A percentile compares a stretch with the other conserved stretches of the same genome.
phyloP scores from a whole-genome alignment of 2,113 vertebrate species.

The Muntiacus reevesi region DNA sequence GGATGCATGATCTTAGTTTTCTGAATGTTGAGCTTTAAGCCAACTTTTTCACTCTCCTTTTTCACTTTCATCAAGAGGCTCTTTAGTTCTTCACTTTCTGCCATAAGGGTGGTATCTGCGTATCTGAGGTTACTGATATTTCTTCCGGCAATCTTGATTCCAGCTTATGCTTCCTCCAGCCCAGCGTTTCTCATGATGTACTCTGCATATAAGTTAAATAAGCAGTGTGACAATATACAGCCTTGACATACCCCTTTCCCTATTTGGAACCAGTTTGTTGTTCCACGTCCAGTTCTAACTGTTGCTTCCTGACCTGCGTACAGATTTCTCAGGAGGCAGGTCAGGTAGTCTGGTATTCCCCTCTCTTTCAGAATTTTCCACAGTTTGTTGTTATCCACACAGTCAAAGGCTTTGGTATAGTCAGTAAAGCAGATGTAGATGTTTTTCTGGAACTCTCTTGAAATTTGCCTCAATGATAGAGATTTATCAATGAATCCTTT shows the following conservation, averaged over 20 bases:
- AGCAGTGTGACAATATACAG: neutral
- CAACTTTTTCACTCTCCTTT: neutral
- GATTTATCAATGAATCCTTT: neutral
- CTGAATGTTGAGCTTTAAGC: neutral
- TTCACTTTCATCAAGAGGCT: neutral
- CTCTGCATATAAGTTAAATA: neutral
- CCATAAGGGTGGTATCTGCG: neutral
- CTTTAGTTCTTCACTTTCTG: neutral
- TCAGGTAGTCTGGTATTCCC: neutral
- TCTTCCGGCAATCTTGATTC: accelerated
- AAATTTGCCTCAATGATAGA: neutral
- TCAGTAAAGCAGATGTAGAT: neutral
- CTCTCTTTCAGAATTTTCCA: neutral
- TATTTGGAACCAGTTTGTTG: neutral
- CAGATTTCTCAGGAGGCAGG: neutral
- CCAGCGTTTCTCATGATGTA: neutral
- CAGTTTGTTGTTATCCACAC: neutral
- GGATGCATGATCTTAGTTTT: neutral
- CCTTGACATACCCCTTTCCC: neutral
- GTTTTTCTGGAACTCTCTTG: neutral
- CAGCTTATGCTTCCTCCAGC: neutral
- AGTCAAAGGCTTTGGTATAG: neutral
- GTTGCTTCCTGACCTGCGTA: neutral
- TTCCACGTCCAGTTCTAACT: neutral
- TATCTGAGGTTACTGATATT: neutral